Base-by-base conservation (phyloP, 1,140 invertebrate species). In the Drosophila tristis region DNA sequence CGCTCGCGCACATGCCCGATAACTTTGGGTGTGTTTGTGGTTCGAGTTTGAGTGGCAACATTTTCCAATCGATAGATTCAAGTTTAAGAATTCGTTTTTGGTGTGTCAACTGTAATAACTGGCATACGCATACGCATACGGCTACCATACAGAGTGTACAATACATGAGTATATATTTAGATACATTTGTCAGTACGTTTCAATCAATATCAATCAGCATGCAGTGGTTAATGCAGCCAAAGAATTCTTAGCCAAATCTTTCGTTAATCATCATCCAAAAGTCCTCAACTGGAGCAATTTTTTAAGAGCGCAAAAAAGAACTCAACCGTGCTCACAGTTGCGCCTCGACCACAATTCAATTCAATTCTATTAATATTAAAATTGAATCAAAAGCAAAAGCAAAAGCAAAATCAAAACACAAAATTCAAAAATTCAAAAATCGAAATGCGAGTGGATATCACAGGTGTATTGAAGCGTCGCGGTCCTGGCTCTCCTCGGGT, bases 151-250 rank as follows among this genome's bases (percentile, higher is more conserved):
- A 70, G 44, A 47, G 20, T 20, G 2, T 31, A 31, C 23, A 4
- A 25, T 62, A 73, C 56, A 74, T 74, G 70, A 3, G 31, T 31
- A 13, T 35, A 35, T 11, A 35, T 35, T 3, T 9, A 1, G 31
- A 20, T 20, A 20, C 1, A 35, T 35, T 11, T 9, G 31, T 35
- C 31, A 4, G 11, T 66, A 78, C 66, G 61, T 66, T 77, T 80
- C 63, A 79, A 51, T 67, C 50, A 63, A 86, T 71, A 25, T 25
- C 23, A 25, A 25, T 25, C 4, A 20, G 68, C 81, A 86, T 86
- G 82, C 82, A 82, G 87, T 78, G 76, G 68, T 67, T 54, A 81
- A 81, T 85, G 77, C 68, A 86, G 67, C 72, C 80, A 86, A 65
- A 61, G 49, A 78, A 68, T 65, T 80, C 25, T 39, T 39, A 39